A percentile compares a stretch with the other conserved stretches of the same genome.
These are phyloP conservation scores for Perognathus longimembris DNA, from an alignment of 2,113 vertebrate genomes.

Conservation along the genomic window DNA sequence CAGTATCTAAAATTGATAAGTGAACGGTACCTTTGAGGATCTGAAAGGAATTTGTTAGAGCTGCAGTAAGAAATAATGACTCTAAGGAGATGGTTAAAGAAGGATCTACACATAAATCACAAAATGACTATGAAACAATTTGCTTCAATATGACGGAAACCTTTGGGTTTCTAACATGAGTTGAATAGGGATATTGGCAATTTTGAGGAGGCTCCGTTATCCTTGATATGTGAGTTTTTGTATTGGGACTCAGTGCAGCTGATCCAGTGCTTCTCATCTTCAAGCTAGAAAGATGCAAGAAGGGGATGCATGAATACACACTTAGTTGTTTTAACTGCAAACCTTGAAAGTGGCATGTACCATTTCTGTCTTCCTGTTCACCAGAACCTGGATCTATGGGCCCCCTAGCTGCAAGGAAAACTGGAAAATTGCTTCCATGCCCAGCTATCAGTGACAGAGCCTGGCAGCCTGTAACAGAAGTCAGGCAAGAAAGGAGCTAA, in stretches of 20 bases:
- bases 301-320: neutral
- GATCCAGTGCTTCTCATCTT: neutral
- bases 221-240: neutral
- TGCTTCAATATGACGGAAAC: neutral
- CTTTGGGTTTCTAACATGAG: neutral
- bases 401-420: neutral
- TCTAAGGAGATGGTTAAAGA: neutral
- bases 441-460: rapidly evolving
- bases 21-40: neutral
- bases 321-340: neutral
- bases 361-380: neutral
- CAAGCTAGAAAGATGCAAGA: neutral
- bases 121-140: neutral
- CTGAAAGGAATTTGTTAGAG: neutral
- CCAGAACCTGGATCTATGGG: neutral
- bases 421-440: neutral
- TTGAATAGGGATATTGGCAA: neutral
- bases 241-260: neutral
- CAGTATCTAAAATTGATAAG: neutral
- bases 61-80: neutral
- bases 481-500: no score
- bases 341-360: neutral
- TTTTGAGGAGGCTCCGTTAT: neutral
- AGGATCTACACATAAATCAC: neutral
- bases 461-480: neutral